These are phyloP conservation scores for Andrena hattorfiana DNA, from an alignment of 2,888 invertebrate genomes.

Conservation along the genomic window DNA sequence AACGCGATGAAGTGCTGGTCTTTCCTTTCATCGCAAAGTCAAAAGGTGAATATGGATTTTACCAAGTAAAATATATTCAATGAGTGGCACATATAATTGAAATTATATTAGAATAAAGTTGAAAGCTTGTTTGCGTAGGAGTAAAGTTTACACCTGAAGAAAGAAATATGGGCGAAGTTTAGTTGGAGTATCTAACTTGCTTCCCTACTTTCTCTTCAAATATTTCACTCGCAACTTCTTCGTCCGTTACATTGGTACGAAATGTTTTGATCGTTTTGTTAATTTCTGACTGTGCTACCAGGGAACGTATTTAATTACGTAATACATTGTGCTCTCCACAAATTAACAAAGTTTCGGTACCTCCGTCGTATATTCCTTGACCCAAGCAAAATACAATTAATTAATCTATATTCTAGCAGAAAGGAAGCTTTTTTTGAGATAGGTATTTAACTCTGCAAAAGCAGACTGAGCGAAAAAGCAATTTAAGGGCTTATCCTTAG, in stretches of 20 bases:
- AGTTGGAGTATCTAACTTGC: background rate
- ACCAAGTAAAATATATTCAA: background rate
- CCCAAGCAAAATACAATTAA: conserved; percentile 11
- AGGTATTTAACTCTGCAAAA: background rate
- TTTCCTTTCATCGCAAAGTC: conserved; percentile 8
- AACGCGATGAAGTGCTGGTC: conserved; percentile 9
- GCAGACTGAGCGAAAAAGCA: background rate
- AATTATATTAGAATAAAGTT: background rate
- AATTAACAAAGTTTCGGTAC: background rate
- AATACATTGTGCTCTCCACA: background rate
- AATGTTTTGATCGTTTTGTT: background rate
- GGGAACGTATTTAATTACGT: background rate
- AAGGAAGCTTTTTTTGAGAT: conserved; percentile 15
- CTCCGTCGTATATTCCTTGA: background rate
- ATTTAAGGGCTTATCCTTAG: background rate
- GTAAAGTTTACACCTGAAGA: background rate
- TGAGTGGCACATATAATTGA: background rate
- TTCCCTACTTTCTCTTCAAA: conserved; percentile 21
- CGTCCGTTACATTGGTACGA: background rate
- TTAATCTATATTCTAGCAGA: background rate
- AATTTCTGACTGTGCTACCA: background rate
- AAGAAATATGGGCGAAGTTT: background rate
- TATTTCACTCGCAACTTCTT: background rate
- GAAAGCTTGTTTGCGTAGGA: background rate
- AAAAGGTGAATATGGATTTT: background rate